Evolutionary conservation across 2,888 invertebrate species (phyloP), one percentile per base, ranked within the genome.

Genomic region (Phorcus lineatus): DNA sequence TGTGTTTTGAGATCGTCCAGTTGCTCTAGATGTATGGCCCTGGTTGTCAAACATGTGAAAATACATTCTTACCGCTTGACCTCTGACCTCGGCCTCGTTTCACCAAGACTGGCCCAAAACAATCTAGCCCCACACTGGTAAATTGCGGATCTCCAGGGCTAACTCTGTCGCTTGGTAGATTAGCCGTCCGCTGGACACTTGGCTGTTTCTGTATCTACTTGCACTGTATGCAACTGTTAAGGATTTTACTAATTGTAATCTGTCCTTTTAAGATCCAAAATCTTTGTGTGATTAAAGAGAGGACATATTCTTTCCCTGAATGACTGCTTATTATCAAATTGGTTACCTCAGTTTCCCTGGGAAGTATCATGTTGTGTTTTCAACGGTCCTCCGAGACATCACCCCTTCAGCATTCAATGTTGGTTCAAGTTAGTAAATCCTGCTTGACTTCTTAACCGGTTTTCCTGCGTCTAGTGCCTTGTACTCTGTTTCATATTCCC

Each of bases 21-120:
- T 67, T 84, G 81, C 74, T 88, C 87, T 11, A 88, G 82, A 80
- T 88, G 86, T 11, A 88, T 80, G 2, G 85, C 88, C 17, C 87
- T 82, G 0, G 80, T 81, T 13, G 84, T 82, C 84, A 88, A 77
- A 75, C 88, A 88, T 9, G 88, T 88, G 57, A 88, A 84, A 4
- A 90, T 54, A 0, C 88, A 74, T 6, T 85, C 87, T 83, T 86
- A 87, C n/a, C 86, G 77, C 80, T 87, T 88, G 2, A 85, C 16
- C 78, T 86, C 86, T 57, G 84, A 87, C 0, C n/a, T n/a, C 88
- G 83, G 17, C 88, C 86, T 40, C 83, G 75, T 75, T 87, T 88
- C 0, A 85, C 80, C 4, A 79, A 22, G 17, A 84, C 88, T 13
- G 87, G 88, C 13, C 88, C 88, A 79, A 89, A 89, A 80, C 84